Conservation (phyloP, 2,797 vertebrate species). For the Melanogrammus aeglefinus region DNA sequence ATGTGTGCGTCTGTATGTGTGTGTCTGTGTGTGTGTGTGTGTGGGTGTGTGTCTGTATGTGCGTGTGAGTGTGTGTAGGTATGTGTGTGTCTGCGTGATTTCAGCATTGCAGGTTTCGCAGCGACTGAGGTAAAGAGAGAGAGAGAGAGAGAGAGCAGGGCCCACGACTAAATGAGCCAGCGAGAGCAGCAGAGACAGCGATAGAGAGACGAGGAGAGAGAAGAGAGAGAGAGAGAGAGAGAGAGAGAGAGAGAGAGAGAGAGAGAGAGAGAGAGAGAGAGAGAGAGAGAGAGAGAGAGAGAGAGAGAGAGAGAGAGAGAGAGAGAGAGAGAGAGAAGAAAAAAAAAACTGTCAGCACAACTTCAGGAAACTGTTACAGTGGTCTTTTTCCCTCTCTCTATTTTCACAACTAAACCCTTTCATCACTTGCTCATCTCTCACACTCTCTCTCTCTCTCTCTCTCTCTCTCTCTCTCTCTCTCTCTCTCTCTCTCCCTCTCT, state of each 20-base stretch:
- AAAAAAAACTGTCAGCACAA: constrained; percentile 68
- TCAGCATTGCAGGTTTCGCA: background rate
- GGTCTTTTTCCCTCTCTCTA: constrained; percentile 41
- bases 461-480: background rate
- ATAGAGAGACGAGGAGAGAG: no score
- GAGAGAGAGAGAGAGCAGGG: background rate
- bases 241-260: no score
- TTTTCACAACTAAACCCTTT: constrained; percentile 45
- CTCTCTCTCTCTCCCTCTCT: background rate
- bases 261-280: no score
- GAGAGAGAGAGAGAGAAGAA: background rate
- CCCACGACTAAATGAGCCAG: no score
- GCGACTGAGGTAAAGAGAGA: background rate
- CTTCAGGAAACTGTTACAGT: constrained; percentile 72
- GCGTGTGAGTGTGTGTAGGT: no score
- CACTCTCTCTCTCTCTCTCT: constrained; percentile 1
- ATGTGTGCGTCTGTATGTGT: background rate
- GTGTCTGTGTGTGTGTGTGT: background rate
- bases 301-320: background rate
- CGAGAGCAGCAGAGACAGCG: no score
- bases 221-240: no score
- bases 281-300: no score
- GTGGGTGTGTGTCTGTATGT: background rate
- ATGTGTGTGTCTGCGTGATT: background rate
- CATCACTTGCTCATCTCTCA: constrained; percentile 15